phyloP scores from a whole-genome alignment of 1,140 invertebrate genomes.

The Diorhabda sublineata region DNA sequence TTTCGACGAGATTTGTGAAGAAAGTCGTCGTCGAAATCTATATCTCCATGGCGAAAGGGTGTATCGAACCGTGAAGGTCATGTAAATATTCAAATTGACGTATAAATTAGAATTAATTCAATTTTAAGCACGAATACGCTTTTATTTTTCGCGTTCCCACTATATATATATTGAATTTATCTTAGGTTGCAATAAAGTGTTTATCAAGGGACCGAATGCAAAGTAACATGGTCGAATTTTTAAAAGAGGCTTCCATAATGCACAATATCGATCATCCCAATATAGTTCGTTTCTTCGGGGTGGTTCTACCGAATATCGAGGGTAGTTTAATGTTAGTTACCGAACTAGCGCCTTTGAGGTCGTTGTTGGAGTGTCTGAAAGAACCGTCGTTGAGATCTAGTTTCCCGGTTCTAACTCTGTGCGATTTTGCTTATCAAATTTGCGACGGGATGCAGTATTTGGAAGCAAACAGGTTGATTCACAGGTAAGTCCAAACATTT shows the following conservation, averaged over 20 bases:
- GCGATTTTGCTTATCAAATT: conserved; percentile 91
- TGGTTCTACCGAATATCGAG: conserved; percentile 80
- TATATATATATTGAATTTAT: not conserved
- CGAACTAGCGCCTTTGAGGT: conserved; percentile 85
- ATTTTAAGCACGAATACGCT: no score
- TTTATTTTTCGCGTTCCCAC: no score
- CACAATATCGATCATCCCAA: conserved; percentile 95
- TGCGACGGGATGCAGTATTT: conserved; percentile 95
- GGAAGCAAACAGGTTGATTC: conserved; percentile 90
- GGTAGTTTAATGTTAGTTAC: conserved; percentile 93
- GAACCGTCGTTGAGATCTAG: conserved; percentile 82
- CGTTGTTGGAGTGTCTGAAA: conserved; percentile 92
- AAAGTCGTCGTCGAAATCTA: no score
- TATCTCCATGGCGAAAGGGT: no score
- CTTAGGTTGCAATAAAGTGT: conserved; percentile 89
- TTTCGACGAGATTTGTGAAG: no score
- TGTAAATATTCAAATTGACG: not conserved
- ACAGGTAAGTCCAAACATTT: conserved; percentile 54
- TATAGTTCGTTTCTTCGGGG: conserved; percentile 94
- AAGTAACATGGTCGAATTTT: conserved; percentile 91
- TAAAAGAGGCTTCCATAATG: conserved; percentile 98
- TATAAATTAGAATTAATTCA: not conserved
- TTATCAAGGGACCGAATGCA: conserved; percentile 90
- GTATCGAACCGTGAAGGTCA: no score
- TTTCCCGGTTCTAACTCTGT: conserved; percentile 84